These are phyloP conservation scores for Rhinichthys klamathensis DNA, from an alignment of 2,113 vertebrate species.

Conservation along the genomic window DNA sequence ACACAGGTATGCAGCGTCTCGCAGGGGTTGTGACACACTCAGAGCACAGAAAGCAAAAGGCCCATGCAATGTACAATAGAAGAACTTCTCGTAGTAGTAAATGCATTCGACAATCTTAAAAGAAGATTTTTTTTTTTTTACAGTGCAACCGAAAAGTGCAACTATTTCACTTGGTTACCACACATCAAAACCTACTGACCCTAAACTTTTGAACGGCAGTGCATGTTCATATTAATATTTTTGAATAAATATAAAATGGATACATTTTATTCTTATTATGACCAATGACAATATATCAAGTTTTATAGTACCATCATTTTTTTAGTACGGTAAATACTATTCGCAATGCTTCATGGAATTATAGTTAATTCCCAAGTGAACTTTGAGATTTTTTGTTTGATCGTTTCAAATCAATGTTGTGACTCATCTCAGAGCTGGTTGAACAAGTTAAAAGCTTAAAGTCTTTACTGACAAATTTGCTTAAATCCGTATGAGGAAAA, in stretches of 20 bases:
- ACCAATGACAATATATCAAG: no score
- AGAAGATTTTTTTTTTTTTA: no score
- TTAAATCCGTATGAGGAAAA: neutral
- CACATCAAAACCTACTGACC: no score
- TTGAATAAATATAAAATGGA: no score
- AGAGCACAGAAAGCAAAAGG: no score
- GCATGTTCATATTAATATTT: no score
- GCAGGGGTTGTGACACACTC: neutral
- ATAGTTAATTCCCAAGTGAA: neutral
- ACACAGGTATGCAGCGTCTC: slow-evolving; percentile 29
- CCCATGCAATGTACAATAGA: neutral
- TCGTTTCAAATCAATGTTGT: neutral
- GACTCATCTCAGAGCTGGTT: neutral
- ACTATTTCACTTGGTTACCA: no score
- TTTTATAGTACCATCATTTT: no score
- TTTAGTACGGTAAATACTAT: neutral
- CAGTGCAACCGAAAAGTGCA: no score
- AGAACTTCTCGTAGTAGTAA: neutral
- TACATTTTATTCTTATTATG: no score
- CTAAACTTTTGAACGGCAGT: no score
- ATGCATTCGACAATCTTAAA: neutral
- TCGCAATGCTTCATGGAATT: neutral
- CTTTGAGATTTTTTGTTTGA: neutral
- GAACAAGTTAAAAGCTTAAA: neutral
- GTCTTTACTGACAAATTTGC: neutral